Conservation (phyloP, 1,140 invertebrate species). For the Scaptomyza hsui region DNA sequence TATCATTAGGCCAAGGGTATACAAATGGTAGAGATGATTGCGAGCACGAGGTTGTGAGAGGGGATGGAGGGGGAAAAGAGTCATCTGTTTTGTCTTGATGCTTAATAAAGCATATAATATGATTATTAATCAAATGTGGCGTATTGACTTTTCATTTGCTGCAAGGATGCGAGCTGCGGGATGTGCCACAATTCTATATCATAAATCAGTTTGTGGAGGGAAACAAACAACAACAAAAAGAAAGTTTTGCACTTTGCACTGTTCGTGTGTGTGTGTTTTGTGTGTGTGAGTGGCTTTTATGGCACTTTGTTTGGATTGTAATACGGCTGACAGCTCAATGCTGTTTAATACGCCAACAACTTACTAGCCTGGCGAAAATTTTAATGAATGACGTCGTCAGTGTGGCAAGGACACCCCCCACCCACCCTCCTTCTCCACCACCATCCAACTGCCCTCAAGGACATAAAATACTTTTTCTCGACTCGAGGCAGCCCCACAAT, state of each 20-base stretch:
- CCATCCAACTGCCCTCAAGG: conserved; percentile 48
- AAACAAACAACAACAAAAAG: not conserved
- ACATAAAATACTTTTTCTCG: conserved; percentile 35
- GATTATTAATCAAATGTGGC: conserved; percentile 75
- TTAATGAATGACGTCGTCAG: conserved; percentile 79
- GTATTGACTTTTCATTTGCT: conserved; percentile 75
- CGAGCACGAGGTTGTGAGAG: not conserved
- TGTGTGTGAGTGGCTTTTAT: conserved; percentile 66
- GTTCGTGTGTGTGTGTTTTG: not conserved
- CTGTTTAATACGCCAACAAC: conserved; percentile 74
- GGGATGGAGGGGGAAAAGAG: not conserved
- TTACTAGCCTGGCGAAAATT: conserved; percentile 68
- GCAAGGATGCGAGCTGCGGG: not conserved
- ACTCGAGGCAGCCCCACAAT: conserved; percentile 54
- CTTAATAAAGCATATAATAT: conserved; percentile 82
- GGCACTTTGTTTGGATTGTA: conserved; percentile 76
- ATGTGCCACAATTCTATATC: conserved; percentile 6
- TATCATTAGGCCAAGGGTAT: conserved; percentile 30
- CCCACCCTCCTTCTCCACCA: not conserved
- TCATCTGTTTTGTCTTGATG: conserved; percentile 39
- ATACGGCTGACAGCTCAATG: conserved; percentile 77
- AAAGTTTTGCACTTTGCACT: conserved; percentile 63
- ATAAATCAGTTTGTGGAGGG: conserved; percentile 39
- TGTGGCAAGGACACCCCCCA: conserved; percentile 52
- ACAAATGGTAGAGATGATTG: not conserved